Evolutionary conservation across 2,113 vertebrate species (phyloP), one percentile per base, ranked within the genome.

Genomic region (Fregata magnificens): DNA sequence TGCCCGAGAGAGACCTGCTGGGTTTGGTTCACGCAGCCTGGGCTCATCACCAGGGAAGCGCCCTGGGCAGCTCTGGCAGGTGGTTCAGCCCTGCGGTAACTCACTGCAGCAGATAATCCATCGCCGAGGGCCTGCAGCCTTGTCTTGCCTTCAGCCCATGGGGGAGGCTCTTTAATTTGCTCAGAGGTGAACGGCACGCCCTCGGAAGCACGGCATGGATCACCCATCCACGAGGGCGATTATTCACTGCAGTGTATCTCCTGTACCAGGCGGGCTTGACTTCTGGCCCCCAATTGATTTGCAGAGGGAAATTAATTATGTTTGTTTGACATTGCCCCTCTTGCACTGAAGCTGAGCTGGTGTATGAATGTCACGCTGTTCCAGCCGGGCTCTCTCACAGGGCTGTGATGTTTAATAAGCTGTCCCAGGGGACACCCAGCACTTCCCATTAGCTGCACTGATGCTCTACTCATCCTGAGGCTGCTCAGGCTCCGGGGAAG

Each of bases 281-380:
- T 97, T 83, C 93, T 97, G 88, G 49, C 90, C 90, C 91, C 90
- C 28, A 0, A 81, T 78, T 94, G 96, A 97, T 98, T 83, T 76
- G 63, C 83, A 76, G 88, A 78, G 38, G 76, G 85, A 90, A 94
- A 96, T 96, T 84, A 93, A 97, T 88, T 13, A 16, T 2, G 72
- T 94, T 92, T 93, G 94, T 63, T 91, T 92, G 93, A 96, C 95
- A 82, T 21, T n/a, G 86, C 77, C 61, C 79, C 86, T 17, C n/a
- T 62, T 1, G n/a, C 44, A 2, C 52, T 2, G 59, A 15, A 25
- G 80, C 90, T 10, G 55, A 72, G 91, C 87, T 62, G 52, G 26
- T n/a, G 22, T 8, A 7, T 16, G 80, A 63, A 56, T 78, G 90
- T 69, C 86, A 20, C 4, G 5, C 71, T 70, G 59, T 55, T 80